Conservation (phyloP, 2,888 invertebrate species). For the Sminthurides aquaticus region DNA sequence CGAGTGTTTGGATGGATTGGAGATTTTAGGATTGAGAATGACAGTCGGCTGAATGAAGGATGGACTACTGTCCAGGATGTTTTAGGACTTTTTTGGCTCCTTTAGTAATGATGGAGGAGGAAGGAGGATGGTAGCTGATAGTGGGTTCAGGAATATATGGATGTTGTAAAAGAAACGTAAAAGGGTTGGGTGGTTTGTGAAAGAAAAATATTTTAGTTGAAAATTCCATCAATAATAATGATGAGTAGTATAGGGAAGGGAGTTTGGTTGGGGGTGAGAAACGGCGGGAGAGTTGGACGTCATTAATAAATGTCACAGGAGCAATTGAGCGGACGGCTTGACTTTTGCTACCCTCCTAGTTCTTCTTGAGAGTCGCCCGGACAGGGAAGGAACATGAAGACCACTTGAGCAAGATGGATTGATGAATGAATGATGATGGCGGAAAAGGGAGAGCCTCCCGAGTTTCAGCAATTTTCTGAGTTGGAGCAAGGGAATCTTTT, state of each 20-base stretch:
- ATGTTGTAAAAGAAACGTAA: neutral
- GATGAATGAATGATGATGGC: slow-evolving; percentile 16
- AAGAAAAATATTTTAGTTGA: slow-evolving; percentile 14
- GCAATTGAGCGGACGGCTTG: slow-evolving; percentile 7
- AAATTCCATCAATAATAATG: slow-evolving; percentile 23
- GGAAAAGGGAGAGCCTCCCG: neutral
- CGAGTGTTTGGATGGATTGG: neutral
- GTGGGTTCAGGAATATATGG: neutral
- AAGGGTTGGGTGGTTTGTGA: neutral
- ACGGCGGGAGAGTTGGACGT: slow-evolving; percentile 11
- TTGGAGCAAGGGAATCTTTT: no score
- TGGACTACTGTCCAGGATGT: no score
- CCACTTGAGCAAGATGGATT: slow-evolving; percentile 18
- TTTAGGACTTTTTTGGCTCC: no score
- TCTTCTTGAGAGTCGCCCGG: no score
- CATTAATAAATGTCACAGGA: slow-evolving; percentile 17
- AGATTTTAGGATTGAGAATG: no score
- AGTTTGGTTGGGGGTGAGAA: slow-evolving; percentile 18
- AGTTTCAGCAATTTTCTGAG: neutral
- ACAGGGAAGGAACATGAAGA: neutral
- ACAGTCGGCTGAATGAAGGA: neutral
- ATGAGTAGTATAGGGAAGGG: slow-evolving; percentile 6
- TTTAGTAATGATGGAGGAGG: neutral
- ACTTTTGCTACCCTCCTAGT: slow-evolving; percentile 14
- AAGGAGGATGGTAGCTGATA: neutral